Percentiles rank a stretch among this genome's conserved stretches.
phyloP scores from a whole-genome alignment of 2,797 vertebrate species.

The Nothura maculosa region DNA sequence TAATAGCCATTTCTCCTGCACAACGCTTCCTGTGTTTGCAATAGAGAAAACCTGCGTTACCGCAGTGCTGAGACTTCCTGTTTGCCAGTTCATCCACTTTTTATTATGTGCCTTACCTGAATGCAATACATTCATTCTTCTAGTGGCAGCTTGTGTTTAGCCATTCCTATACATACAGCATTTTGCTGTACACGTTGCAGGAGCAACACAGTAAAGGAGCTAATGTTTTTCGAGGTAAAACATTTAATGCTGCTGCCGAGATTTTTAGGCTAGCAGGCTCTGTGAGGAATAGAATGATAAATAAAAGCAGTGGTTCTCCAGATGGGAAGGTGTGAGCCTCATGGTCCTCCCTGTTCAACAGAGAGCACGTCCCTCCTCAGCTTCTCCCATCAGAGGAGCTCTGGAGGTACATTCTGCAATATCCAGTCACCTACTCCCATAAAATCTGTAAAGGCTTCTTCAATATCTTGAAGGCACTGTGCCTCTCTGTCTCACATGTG shows the following conservation, averaged over 20 bases:
- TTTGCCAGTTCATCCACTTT: slow-evolving; percentile 11
- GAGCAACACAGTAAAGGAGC: not conserved
- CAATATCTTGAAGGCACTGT: not conserved
- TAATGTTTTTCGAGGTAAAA: not conserved
- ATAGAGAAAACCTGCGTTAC: not conserved
- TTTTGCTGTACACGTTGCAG: not conserved
- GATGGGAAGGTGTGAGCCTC: not conserved
- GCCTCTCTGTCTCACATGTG: not conserved
- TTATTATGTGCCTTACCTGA: slow-evolving; percentile 22
- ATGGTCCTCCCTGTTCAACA: not conserved
- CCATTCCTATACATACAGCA: not conserved
- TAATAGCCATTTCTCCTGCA: not conserved
- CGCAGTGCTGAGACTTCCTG: not conserved
- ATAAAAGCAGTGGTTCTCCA: not conserved
- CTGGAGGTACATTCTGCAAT: not conserved
- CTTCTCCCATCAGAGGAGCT: not conserved
- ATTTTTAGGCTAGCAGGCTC: not conserved
- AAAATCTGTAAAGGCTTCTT: not conserved
- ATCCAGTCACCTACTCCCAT: not conserved
- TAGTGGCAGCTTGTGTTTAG: not conserved
- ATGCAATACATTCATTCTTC: not conserved
- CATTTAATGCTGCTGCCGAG: not conserved
- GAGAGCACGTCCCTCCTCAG: not conserved
- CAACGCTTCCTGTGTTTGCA: not conserved
- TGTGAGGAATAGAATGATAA: not conserved